A percentile compares a stretch with the other conserved stretches of the same genome.
These are phyloP conservation scores for Lithobius niger DNA, from an alignment of 1,140 invertebrate genomes.

Conservation along the genomic window DNA sequence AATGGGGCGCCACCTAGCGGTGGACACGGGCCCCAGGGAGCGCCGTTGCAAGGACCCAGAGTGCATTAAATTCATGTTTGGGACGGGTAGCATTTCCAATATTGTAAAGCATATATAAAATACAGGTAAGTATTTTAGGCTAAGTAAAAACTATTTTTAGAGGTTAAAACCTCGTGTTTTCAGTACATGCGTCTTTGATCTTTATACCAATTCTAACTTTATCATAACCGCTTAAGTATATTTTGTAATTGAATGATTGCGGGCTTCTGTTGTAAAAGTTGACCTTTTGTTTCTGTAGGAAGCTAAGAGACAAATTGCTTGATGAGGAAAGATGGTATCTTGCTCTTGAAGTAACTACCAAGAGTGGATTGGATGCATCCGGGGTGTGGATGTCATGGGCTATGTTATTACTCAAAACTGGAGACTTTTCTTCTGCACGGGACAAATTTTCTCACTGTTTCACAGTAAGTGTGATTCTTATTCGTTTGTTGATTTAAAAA, in stretches of 20 bases:
- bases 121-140: no score
- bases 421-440: constrained; percentile 54
- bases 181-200: no score
- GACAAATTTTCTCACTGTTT: constrained; percentile 38
- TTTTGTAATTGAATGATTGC: constrained; percentile 37
- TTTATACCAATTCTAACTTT: constrained; percentile 23
- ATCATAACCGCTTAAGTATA: no score
- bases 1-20: no score
- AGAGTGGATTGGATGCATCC: constrained; percentile 59
- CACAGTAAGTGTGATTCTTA: neutral
- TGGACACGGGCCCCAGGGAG: no score
- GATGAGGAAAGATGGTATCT: constrained; percentile 69
- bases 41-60: no score
- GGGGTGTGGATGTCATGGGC: constrained; percentile 77
- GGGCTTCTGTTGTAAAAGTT: constrained; percentile 39
- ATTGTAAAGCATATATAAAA: no score
- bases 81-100: no score
- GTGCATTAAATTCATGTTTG: no score
- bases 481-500: no score
- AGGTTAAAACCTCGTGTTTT: no score
- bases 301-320: constrained; percentile 47
- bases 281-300: constrained; percentile 35
- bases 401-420: constrained; percentile 60
- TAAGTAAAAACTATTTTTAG: no score
- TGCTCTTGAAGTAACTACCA: constrained; percentile 71